Evolutionary conservation across 2,888 invertebrate genomes (phyloP).

Genomic region (Thereva unica): DNA sequence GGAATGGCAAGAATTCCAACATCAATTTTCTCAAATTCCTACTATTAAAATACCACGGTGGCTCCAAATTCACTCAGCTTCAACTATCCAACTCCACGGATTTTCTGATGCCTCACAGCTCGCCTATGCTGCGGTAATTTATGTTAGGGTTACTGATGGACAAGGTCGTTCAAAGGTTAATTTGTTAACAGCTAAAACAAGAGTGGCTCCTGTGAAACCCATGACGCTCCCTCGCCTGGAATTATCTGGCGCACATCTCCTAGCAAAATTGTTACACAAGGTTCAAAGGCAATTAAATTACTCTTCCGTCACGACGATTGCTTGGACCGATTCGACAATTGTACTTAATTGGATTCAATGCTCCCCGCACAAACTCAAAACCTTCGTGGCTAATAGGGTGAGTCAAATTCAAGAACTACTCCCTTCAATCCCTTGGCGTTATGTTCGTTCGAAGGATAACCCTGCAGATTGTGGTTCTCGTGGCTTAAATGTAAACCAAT

Average conservation of each 20-base stretch:
- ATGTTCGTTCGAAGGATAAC: background rate
- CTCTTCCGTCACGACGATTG: too few species aligned
- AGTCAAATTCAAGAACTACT: background rate
- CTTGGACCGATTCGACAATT: slow-evolving; percentile 9
- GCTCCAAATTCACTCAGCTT: too few species aligned
- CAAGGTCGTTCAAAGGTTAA: background rate
- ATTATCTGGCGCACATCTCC: background rate
- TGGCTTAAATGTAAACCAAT: background rate
- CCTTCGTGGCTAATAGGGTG: background rate
- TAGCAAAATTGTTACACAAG: background rate
- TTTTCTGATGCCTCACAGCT: too few species aligned
- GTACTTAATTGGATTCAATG: background rate
- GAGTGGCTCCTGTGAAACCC: background rate
- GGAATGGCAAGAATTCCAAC: too few species aligned
- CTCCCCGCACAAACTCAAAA: background rate
- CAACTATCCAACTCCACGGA: too few species aligned
- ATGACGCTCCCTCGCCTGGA: background rate
- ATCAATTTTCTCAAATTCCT: too few species aligned
- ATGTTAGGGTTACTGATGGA: too few species aligned
- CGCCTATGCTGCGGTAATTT: too few species aligned
- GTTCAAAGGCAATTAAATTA: background rate
- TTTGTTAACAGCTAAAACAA: slow-evolving; percentile 1
- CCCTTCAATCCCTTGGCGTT: background rate
- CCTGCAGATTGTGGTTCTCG: slow-evolving; percentile 1
- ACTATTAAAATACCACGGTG: too few species aligned